Evolutionary conservation across 2,113 vertebrate species (phyloP).

Genomic region (Sinocyclocheilus rhinocerous): DNA sequence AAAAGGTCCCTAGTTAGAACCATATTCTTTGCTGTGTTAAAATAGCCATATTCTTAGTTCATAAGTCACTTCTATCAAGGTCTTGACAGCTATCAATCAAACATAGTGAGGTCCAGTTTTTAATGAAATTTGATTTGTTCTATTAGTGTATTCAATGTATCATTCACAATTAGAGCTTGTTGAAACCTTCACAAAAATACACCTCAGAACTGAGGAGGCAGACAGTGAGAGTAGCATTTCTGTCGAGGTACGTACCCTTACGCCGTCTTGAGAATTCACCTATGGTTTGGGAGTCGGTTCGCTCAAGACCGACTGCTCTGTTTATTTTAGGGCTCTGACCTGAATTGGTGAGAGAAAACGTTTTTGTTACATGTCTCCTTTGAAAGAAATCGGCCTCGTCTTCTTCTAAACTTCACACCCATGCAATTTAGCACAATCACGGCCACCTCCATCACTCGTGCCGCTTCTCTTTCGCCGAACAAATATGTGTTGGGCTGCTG

Average conservation of each 20-base stretch:
- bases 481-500: conserved; percentile 61
- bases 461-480: conserved; percentile 53
- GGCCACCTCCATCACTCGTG: conserved; percentile 51
- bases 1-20: background rate
- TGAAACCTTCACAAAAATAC: background rate
- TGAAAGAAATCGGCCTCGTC: conserved; percentile 6
- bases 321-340: conserved; percentile 99
- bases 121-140: background rate
- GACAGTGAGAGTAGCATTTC: conserved; percentile 67
- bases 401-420: conserved; percentile 54
- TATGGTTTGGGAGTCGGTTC: conserved; percentile 99
- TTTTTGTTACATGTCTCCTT: conserved; percentile 78
- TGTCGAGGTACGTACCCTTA: conserved; percentile 95
- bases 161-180: background rate
- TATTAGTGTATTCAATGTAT: background rate
- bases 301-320: conserved; percentile 98
- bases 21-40: background rate
- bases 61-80: background rate
- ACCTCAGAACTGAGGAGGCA: conserved; percentile 3
- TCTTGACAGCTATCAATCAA: too few species aligned
- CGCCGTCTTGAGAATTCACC: conserved; percentile 95
- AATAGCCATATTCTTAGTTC: background rate
- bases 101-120: background rate
- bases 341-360: conserved; percentile 98
- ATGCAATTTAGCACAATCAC: conserved; percentile 72